Evolutionary conservation across 2,888 invertebrate species (phyloP), one percentile per base, ranked within the genome.

Genomic region (Pecten maximus): DNA sequence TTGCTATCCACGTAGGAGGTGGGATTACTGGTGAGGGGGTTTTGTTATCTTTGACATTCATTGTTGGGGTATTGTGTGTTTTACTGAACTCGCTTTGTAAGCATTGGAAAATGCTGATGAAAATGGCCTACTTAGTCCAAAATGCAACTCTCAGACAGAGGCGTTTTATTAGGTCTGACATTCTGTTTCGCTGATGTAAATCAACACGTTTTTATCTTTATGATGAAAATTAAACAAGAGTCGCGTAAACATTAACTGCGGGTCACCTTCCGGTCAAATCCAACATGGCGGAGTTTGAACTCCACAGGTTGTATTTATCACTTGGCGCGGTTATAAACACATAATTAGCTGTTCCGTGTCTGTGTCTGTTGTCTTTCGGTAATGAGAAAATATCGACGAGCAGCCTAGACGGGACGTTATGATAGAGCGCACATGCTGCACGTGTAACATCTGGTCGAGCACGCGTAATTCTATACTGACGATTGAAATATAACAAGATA

Each of bases 371-470:
- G 74, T 74, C 74, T 12, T 74, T 3, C 35, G 35, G 74, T 74
- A 74, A 74, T 35, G 74, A 74, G 74, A 74, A 74, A 74, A 35
- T 35, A 74, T 74, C 74, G 74, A 74, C 74, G 74, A 74, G 12
- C 74, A 74, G 74, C 28, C 35, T 10, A 10, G 35, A 28, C 35
- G 28, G 23, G 74, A 74, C 74, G 74, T 35, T 74, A 74, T 74
- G 74, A 74, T 74, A 74, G 74, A 74, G 74, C 74, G 74, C 74
- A 74, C 74, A 74, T 74, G 74, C 74, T 74, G 10, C 74, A 74
- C 74, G 74, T 74, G 74, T 74, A 74, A 74, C 74, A 74, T 74
- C 74, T 74, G 74, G 74, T 35, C 3, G 28, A 74, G 74, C 74
- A 28, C 35, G 74, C 35, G 74, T 74, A 74, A 74, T 74, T 23